Percentiles rank a stretch among this genome's conserved stretches.
Evolutionary conservation across 2,113 vertebrate genomes (phyloP).

Genomic region (Pyxicephalus adspersus): DNA sequence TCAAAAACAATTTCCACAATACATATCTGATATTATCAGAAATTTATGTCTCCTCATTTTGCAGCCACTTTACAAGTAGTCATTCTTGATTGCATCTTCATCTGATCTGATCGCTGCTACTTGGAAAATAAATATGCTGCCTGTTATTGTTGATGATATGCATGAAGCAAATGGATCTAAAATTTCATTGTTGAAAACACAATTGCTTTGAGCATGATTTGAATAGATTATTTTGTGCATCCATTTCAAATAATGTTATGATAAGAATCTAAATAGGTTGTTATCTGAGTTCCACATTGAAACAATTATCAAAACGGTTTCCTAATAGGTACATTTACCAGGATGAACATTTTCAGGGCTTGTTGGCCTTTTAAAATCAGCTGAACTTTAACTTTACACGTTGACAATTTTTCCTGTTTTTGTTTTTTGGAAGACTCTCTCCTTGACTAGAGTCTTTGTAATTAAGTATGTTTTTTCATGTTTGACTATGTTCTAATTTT

Average conservation of each 20-base stretch:
- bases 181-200: conserved; percentile 17
- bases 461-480: too few relatives aligned
- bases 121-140: conserved; percentile 19
- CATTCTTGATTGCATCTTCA: conserved; percentile 26
- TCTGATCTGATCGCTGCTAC: conserved; percentile 18
- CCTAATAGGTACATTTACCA: conserved; percentile 1
- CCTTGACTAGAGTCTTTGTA: too few relatives aligned
- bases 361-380: too few relatives aligned
- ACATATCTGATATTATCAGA: not conserved
- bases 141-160: conserved; percentile 6
- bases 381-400: too few relatives aligned
- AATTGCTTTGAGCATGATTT: conserved; percentile 3
- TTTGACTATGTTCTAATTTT: too few relatives aligned
- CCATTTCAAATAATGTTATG: not conserved
- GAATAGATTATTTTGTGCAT: not conserved
- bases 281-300: not conserved
- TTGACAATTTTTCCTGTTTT: too few relatives aligned
- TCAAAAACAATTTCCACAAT: conserved; percentile 7
- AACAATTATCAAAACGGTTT: conserved; percentile 1
- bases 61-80: not conserved
- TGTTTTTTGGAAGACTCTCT: too few relatives aligned
- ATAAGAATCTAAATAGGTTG: not conserved
- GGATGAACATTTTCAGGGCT: not conserved
- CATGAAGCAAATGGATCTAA: conserved; percentile 15
- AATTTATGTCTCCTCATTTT: conserved; percentile 18